phyloP scores from a whole-genome alignment of 2,113 vertebrate genomes.

The Nipponia nippon region DNA sequence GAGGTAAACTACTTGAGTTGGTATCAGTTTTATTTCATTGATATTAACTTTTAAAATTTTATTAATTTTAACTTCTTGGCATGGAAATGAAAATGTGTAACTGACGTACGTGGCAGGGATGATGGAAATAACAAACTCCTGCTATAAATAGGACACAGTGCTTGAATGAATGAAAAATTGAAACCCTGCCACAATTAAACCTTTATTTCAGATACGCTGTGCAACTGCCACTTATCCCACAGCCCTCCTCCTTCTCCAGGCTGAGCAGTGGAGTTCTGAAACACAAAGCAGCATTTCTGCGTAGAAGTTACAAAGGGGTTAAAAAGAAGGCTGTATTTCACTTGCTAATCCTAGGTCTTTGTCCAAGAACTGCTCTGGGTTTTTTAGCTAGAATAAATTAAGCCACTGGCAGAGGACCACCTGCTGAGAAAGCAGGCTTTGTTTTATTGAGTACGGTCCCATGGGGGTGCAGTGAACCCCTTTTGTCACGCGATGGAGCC shows the following conservation, averaged over 20 bases:
- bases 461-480: neutral
- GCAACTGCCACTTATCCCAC: neutral
- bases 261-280: neutral
- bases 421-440: slow-evolving; percentile 48
- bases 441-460: neutral
- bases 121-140: neutral
- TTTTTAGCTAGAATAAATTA: slow-evolving; percentile 38
- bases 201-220: neutral
- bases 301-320: slow-evolving; percentile 1
- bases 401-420: slow-evolving; percentile 33
- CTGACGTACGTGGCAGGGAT: neutral
- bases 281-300: neutral
- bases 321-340: slow-evolving; percentile 26
- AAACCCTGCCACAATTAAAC: neutral
- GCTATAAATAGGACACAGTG: neutral
- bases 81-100: neutral
- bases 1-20: neutral
- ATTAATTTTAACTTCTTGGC: neutral
- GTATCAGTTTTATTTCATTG: neutral
- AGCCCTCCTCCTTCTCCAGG: neutral
- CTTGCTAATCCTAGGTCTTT: slow-evolving; percentile 37
- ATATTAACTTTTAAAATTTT: neutral
- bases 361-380: neutral
- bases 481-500: slow-evolving; percentile 47
- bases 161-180: neutral